Evolutionary conservation across 2,888 invertebrate genomes (phyloP).

Genomic region (Cheilosia scutellata): DNA sequence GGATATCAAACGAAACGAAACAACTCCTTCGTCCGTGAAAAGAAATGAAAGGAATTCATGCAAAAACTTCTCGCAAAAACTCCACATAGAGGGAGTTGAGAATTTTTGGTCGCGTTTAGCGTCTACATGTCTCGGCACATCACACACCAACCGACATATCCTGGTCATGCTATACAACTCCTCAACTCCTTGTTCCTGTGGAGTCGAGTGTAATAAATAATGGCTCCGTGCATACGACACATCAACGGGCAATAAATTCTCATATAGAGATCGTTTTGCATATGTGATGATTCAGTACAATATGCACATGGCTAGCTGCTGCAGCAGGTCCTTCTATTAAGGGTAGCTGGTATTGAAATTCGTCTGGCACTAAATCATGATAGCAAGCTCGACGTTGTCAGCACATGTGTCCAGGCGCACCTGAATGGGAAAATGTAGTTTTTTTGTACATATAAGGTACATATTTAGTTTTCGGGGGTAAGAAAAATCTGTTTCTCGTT

Average conservation of each 20-base stretch:
- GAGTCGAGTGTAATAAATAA: constrained; percentile 63
- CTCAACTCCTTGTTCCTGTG: constrained; percentile 35
- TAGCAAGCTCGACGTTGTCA: constrained; percentile 50
- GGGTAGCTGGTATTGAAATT: constrained; percentile 65
- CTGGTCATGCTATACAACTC: constrained; percentile 49
- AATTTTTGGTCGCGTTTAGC: constrained; percentile 61
- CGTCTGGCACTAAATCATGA: constrained; percentile 69
- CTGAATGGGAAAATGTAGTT: constrained; percentile 34
- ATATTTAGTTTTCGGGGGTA: background rate
- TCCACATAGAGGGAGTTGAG: constrained; percentile 18
- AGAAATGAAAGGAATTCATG: constrained; percentile 46
- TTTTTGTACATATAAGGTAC: background rate
- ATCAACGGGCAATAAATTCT: constrained; percentile 71
- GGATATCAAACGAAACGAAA: background rate
- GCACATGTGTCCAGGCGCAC: constrained; percentile 55
- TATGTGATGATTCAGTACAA: constrained; percentile 68
- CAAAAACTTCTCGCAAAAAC: constrained; percentile 44
- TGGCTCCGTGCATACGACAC: constrained; percentile 72
- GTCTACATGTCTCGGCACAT: constrained; percentile 58
- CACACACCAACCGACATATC: constrained; percentile 51
- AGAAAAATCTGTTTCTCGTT: constrained; percentile 14
- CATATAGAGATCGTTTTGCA: constrained; percentile 69
- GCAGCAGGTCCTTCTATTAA: constrained; percentile 11
- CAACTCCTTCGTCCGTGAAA: constrained; percentile 42
- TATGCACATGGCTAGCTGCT: constrained; percentile 41